Evolutionary conservation across 2,113 vertebrate species (phyloP).

Genomic region (Reinhardtius hippoglossoides): DNA sequence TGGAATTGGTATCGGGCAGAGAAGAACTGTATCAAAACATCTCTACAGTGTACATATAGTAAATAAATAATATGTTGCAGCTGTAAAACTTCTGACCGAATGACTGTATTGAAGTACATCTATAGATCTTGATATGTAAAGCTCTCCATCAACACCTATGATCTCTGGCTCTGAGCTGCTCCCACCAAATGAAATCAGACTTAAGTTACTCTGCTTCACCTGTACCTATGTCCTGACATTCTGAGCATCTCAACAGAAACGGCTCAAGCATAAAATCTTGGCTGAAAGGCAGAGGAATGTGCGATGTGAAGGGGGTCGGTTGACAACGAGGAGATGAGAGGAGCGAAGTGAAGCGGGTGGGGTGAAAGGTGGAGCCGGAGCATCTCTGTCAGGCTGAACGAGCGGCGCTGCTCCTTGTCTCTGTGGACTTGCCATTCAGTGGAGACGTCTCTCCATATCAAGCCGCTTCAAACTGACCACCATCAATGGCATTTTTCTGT

Average conservation of each 20-base stretch:
- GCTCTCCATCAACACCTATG: background rate
- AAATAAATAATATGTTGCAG: constrained; percentile 11
- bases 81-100: constrained; percentile 1
- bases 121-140: background rate
- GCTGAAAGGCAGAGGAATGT: constrained; percentile 52
- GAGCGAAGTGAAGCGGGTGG: constrained; percentile 14
- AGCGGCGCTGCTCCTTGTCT: constrained; percentile 18
- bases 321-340: constrained; percentile 6
- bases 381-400: constrained; percentile 46
- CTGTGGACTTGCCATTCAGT: constrained; percentile 60
- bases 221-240: constrained; percentile 32
- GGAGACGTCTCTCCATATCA: constrained; percentile 74
- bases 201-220: constrained; percentile 57
- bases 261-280: constrained; percentile 42
- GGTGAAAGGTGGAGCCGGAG: constrained; percentile 32
- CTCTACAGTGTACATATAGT: constrained; percentile 1
- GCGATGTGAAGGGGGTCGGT: background rate
- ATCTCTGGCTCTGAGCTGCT: background rate
- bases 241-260: constrained; percentile 40
- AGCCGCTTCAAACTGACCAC: constrained; percentile 78
- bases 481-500: constrained; percentile 83
- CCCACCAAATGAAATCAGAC: constrained; percentile 26
- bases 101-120: background rate
- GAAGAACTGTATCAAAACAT: background rate
- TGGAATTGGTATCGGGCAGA: too few relatives aligned